phyloP scores from a whole-genome alignment of 2,888 invertebrate genomes.

The Andrena haemorrhoa region DNA sequence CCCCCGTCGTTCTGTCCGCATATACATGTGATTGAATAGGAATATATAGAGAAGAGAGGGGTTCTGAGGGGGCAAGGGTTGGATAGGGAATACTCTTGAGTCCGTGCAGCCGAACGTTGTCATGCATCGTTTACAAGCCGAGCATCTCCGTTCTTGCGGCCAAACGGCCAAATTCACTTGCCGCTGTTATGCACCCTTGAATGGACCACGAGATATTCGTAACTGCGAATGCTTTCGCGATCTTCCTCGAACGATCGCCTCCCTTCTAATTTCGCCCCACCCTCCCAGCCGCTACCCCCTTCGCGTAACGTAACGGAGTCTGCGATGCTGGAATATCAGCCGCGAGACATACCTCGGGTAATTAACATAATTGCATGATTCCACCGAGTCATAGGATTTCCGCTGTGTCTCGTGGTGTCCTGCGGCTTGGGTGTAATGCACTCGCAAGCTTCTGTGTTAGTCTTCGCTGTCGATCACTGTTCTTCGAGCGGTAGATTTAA shows the following conservation, averaged over 20 bases:
- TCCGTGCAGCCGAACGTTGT: constrained; percentile 59
- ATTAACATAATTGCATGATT: constrained; percentile 57
- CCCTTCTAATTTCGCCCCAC: constrained; percentile 32
- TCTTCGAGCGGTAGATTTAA: too few species aligned
- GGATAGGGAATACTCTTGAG: constrained; percentile 64
- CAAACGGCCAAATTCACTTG: constrained; percentile 72
- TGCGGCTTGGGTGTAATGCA: not conserved
- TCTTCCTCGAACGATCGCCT: constrained; percentile 22
- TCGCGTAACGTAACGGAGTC: not conserved
- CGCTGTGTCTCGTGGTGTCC: not conserved
- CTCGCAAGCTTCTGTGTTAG: not conserved
- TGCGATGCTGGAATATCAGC: constrained; percentile 48
- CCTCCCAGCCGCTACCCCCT: not conserved
- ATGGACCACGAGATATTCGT: constrained; percentile 60
- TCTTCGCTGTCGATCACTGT: not conserved
- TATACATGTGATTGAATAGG: constrained; percentile 45
- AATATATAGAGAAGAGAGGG: constrained; percentile 46
- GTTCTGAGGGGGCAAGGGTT: not conserved
- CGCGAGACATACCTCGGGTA: constrained; percentile 30
- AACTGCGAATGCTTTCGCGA: constrained; percentile 45
- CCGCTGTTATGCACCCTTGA: constrained; percentile 59
- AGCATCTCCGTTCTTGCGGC: constrained; percentile 74
- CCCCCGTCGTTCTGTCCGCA: constrained; percentile 48
- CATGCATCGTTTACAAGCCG: constrained; percentile 75
- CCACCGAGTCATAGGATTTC: not conserved